Conservation (phyloP, 2,113 vertebrate genomes). For the Pungitius pungitius region DNA sequence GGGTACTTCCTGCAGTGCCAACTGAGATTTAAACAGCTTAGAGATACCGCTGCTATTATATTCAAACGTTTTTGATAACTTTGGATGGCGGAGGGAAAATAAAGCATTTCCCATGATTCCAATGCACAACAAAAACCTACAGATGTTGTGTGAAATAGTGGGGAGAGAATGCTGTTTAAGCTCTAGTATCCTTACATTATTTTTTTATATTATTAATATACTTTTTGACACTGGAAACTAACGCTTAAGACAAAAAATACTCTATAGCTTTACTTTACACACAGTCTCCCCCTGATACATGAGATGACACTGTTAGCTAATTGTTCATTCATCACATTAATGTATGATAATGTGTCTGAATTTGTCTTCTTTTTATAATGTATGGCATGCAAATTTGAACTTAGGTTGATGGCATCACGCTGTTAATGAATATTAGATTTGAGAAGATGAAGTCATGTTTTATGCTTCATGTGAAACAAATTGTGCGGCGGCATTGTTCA, state of each 20-base stretch:
- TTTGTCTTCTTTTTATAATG: background rate
- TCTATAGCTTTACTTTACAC: conserved; percentile 11
- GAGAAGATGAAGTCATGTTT: background rate
- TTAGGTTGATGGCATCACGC: background rate
- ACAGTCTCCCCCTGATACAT: conserved; percentile 6
- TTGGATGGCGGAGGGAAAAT: conserved; percentile 27
- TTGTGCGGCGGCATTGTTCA: background rate
- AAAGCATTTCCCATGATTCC: conserved; percentile 28
- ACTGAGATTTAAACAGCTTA: conserved; percentile 54
- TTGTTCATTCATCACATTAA: conserved; percentile 15
- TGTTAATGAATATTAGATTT: background rate
- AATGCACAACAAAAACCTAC: background rate
- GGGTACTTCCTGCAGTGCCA: conserved; percentile 36
- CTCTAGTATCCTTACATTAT: too few relatives aligned
- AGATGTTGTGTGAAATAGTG: conserved; percentile 18
- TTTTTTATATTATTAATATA: background rate
- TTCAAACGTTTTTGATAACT: conserved; percentile 41
- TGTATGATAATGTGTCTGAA: background rate
- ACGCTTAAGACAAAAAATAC: conserved; percentile 27
- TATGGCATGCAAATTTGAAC: background rate
- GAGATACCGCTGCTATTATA: conserved; percentile 25
- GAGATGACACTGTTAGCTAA: conserved; percentile 11
- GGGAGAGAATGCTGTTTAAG: conserved; percentile 20
- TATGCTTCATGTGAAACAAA: background rate
- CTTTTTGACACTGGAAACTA: conserved; percentile 21